A percentile compares a stretch with the other conserved stretches of the same genome.
Evolutionary conservation across 2,113 vertebrate species (phyloP).

Genomic region (Leucosticte australis): DNA sequence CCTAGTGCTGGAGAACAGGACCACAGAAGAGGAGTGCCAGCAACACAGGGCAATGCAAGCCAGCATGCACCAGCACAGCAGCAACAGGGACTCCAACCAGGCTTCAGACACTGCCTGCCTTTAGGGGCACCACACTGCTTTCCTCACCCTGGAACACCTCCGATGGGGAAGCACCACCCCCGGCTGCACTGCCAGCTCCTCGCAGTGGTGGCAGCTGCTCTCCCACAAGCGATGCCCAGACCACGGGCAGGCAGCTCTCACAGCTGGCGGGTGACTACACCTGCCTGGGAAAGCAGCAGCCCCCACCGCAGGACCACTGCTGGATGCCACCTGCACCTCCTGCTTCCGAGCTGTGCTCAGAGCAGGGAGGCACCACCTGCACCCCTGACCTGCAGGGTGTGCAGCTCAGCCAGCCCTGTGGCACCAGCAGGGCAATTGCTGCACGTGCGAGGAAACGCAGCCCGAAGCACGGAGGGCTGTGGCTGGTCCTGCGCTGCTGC

Average conservation of each 20-base stretch:
- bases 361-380: background rate
- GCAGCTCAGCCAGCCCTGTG: fast-evolving
- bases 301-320: fast-evolving
- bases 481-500: fast-evolving
- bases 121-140: fast-evolving
- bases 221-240: fast-evolving
- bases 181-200: background rate
- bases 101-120: background rate
- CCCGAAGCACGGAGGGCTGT: background rate
- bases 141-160: background rate
- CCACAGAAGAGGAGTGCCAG: background rate
- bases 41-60: background rate
- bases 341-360: fast-evolving
- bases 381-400: fast-evolving
- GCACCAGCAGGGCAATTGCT: background rate
- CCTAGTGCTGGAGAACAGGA: background rate
- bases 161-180: background rate
- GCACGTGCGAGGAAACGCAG: fast-evolving
- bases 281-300: background rate
- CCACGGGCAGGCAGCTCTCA: fast-evolving
- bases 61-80: background rate
- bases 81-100: fast-evolving
- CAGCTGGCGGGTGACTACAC: fast-evolving
- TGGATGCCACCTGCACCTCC: background rate
- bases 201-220: fast-evolving